Conservation (phyloP, 2,797 vertebrate species). For the Spondyliosoma cantharus region DNA sequence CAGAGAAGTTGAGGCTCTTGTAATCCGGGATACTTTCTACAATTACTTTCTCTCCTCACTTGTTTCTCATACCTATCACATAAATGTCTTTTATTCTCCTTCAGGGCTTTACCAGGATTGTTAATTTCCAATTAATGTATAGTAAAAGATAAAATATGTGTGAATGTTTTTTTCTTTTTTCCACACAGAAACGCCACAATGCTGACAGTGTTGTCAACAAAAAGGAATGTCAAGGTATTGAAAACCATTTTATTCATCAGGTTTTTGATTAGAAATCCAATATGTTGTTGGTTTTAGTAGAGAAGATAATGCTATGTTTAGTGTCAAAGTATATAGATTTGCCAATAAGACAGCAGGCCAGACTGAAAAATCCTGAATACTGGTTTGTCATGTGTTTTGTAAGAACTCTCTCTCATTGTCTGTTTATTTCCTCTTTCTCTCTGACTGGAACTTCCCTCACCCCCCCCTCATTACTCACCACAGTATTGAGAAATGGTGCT, state of each 20-base stretch:
- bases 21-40: neutral
- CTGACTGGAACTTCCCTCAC: constrained; percentile 9
- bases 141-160: neutral
- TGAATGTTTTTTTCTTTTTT: constrained; percentile 2
- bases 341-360: too few relatives aligned
- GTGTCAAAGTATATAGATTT: neutral
- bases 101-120: neutral
- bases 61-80: neutral
- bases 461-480: constrained; percentile 50
- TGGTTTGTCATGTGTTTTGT: neutral
- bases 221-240: constrained; percentile 97
- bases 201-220: constrained; percentile 96
- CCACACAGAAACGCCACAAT: constrained; percentile 95
- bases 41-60: neutral
- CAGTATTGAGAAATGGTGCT: constrained; percentile 96
- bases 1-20: neutral
- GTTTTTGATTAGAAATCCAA: neutral
- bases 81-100: neutral
- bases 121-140: neutral
- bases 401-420: neutral
- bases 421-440: constrained; percentile 18
- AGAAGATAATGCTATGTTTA: neutral
- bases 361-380: neutral
- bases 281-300: constrained; percentile 6
- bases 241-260: neutral